Conservation (phyloP, 2,113 vertebrate species). For the Melanostigma gelatinosum region DNA sequence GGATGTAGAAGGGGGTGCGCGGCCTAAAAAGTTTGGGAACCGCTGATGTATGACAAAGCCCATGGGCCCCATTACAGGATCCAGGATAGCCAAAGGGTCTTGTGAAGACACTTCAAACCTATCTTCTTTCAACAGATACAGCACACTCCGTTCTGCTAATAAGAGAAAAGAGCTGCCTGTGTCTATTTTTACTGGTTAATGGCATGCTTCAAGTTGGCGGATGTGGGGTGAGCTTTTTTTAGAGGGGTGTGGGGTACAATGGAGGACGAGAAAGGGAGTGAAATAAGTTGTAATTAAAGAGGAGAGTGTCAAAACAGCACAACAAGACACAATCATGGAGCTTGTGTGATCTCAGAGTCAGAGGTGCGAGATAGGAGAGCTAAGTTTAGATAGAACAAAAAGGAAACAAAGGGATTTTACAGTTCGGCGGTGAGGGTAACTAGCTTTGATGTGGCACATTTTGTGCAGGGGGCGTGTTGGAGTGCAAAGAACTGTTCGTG, state of each 20-base stretch:
- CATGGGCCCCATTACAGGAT: slow-evolving; percentile 63
- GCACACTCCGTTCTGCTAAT: slow-evolving; percentile 38
- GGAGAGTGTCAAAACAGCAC: slow-evolving; percentile 51
- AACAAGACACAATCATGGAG: slow-evolving; percentile 54
- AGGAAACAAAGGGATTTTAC: slow-evolving; percentile 40
- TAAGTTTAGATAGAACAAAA: slow-evolving; percentile 50
- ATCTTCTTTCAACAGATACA: slow-evolving; percentile 44
- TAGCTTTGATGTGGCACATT: slow-evolving; percentile 60
- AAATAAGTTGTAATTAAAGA: slow-evolving; percentile 68
- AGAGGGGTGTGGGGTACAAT: neutral
- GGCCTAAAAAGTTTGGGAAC: too few species aligned
- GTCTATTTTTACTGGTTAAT: slow-evolving; percentile 42
- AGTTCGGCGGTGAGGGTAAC: slow-evolving; percentile 32
- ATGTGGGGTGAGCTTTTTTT: slow-evolving; percentile 1
- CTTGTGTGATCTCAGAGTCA: slow-evolving; percentile 46
- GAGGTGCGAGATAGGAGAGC: slow-evolving; percentile 23
- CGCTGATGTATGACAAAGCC: slow-evolving; percentile 69
- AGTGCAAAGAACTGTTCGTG: slow-evolving; percentile 28
- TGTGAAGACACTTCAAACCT: slow-evolving; percentile 47
- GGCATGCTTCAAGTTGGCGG: slow-evolving; percentile 9
- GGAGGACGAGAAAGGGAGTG: neutral
- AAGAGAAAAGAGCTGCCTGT: slow-evolving; percentile 25
- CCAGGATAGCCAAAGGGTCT: slow-evolving; percentile 49
- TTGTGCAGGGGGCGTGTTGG: slow-evolving; percentile 21
- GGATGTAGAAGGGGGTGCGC: too few species aligned